These are phyloP conservation scores for Neotoxoptera formosana DNA, from an alignment of 1,140 invertebrate species.

Conservation along the genomic window DNA sequence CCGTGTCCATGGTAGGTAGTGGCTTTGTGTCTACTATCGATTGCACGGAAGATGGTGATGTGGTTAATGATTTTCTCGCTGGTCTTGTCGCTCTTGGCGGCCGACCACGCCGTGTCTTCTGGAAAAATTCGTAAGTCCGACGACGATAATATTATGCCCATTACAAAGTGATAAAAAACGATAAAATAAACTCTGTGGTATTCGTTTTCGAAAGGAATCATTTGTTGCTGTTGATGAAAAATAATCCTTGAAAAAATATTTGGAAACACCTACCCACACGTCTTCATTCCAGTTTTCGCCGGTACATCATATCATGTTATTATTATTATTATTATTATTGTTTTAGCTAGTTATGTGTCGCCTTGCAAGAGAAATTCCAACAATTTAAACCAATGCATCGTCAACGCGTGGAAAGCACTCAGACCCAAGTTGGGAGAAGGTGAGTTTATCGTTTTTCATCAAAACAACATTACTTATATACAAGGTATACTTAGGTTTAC, in stretches of 20 bases:
- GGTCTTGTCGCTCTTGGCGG: neutral
- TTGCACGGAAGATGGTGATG: neutral
- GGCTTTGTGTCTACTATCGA: neutral
- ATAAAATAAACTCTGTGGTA: no score
- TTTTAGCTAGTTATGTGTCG: slow-evolving; percentile 34
- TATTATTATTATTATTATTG: neutral
- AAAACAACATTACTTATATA: neutral
- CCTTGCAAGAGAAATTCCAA: neutral
- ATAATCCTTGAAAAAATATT: neutral
- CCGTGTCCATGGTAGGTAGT: neutral
- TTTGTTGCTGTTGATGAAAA: neutral
- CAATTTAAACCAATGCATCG: slow-evolving; percentile 26
- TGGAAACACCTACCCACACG: neutral
- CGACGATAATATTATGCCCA: no score
- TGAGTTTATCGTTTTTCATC: neutral
- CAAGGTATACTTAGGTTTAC: no score
- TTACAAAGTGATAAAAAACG: no score
- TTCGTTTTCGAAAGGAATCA: neutral
- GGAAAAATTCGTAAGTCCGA: neutral
- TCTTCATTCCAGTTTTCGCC: neutral
- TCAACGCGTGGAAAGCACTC: neutral
- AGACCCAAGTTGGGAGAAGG: slow-evolving; percentile 19
- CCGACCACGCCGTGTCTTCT: neutral
- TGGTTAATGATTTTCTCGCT: neutral
- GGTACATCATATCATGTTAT: neutral